Evolutionary conservation across 2,797 vertebrate species (phyloP).

Genomic region (Semaprochilodus insignis): DNA sequence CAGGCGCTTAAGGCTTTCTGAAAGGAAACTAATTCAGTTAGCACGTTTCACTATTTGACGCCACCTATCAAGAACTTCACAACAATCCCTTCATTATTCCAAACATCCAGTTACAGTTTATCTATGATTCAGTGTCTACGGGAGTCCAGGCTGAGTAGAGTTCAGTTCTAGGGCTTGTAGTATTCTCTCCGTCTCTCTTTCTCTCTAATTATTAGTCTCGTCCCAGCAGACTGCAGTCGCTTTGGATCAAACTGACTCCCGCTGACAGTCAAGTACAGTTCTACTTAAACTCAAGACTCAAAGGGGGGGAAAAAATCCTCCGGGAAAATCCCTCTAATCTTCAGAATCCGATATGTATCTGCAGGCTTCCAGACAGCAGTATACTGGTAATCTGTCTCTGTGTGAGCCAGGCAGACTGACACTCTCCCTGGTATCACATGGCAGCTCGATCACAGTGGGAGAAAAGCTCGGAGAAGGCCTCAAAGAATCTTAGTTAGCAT

Average conservation of each 20-base stretch:
- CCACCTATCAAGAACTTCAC: too few species aligned
- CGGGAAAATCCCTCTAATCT: constrained; percentile 76
- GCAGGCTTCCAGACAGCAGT: constrained; percentile 69
- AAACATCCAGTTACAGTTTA: not conserved
- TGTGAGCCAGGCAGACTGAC: constrained; percentile 68
- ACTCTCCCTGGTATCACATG: constrained; percentile 60
- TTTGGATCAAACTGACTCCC: constrained; percentile 70
- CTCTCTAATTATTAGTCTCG: constrained; percentile 62
- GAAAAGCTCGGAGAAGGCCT: constrained; percentile 43
- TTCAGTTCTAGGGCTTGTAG: not conserved
- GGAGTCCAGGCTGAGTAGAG: not conserved
- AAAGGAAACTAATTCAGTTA: too few species aligned
- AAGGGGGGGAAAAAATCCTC: constrained; percentile 66
- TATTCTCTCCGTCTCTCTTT: constrained; percentile 20
- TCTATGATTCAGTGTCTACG: not conserved
- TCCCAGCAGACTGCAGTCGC: constrained; percentile 55
- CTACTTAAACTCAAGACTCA: constrained; percentile 68
- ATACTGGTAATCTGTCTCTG: constrained; percentile 74
- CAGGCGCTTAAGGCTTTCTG: too few species aligned
- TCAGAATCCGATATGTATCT: constrained; percentile 77
- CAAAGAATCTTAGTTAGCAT: not conserved
- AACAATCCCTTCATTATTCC: not conserved
- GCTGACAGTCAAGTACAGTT: constrained; percentile 73
- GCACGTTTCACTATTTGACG: too few species aligned
- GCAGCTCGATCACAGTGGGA: constrained; percentile 42